Evolutionary conservation across 2,797 vertebrate genomes (phyloP).

Genomic region (Coccyzus lansbergi): DNA sequence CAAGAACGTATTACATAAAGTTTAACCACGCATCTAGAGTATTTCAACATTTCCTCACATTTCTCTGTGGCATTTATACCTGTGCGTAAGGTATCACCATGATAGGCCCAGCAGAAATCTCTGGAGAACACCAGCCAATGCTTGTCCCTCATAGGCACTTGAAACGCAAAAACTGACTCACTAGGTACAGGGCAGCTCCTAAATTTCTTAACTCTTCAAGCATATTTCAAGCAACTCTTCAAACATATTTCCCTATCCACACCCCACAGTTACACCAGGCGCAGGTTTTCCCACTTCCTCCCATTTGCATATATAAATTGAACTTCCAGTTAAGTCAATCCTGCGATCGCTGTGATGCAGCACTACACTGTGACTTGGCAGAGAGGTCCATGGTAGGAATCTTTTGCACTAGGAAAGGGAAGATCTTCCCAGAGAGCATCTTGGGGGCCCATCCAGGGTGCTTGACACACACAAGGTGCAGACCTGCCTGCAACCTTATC

Average conservation of each 20-base stretch:
- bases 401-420: not conserved
- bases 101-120: not conserved
- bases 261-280: not conserved
- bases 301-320: not conserved
- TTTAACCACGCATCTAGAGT: not conserved
- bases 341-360: not conserved
- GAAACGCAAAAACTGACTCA: not conserved
- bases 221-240: not conserved
- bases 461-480: not conserved
- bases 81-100: not conserved
- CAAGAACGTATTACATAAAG: conserved; percentile 17
- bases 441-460: not conserved
- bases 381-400: not conserved
- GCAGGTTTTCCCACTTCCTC: not conserved
- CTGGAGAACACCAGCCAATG: not conserved
- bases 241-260: not conserved
- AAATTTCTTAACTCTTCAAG: not conserved
- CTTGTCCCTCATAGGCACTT: not conserved
- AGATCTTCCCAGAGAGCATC: not conserved
- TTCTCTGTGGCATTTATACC: not conserved
- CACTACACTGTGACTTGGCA: not conserved
- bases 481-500: not conserved
- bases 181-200: not conserved
- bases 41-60: not conserved
- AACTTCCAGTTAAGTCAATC: not conserved